A percentile compares a stretch with the other conserved stretches of the same genome.
phyloP scores from a whole-genome alignment of 1,140 invertebrate genomes.

The Heterodera carotae region DNA sequence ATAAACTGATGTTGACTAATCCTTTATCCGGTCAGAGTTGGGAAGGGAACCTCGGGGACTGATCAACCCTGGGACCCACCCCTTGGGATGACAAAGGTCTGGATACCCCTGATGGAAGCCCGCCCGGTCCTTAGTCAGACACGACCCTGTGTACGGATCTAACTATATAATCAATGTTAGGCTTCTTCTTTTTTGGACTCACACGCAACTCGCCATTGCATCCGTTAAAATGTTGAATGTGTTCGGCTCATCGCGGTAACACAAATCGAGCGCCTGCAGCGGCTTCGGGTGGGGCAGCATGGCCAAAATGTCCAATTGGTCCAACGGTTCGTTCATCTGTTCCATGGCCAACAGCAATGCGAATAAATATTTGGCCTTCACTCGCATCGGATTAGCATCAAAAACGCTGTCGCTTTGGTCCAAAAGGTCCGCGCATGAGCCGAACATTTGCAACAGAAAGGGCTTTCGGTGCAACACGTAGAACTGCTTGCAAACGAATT shows the following conservation, averaged over 20 bases:
- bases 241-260: conserved; percentile 91
- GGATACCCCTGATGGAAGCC: too few species aligned
- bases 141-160: too few species aligned
- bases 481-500: conserved; percentile 97
- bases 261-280: conserved; percentile 91
- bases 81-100: too few species aligned
- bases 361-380: conserved; percentile 63
- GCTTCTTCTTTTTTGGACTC: not conserved
- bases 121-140: too few species aligned
- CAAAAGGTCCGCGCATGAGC: conserved; percentile 89
- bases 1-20: too few species aligned
- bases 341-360: conserved; percentile 74
- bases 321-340: conserved; percentile 67
- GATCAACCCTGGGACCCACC: too few species aligned
- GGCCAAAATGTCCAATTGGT: conserved; percentile 72
- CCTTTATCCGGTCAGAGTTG: too few species aligned
- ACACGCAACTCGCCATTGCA: conserved; percentile 87
- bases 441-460: conserved; percentile 93
- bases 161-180: not conserved
- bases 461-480: conserved; percentile 96
- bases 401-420: conserved; percentile 70
- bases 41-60: too few species aligned
- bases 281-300: conserved; percentile 93
- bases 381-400: conserved; percentile 64
- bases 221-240: conserved; percentile 85